phyloP scores from a whole-genome alignment of 2,888 invertebrate species.

The Ectemnius continuus region DNA sequence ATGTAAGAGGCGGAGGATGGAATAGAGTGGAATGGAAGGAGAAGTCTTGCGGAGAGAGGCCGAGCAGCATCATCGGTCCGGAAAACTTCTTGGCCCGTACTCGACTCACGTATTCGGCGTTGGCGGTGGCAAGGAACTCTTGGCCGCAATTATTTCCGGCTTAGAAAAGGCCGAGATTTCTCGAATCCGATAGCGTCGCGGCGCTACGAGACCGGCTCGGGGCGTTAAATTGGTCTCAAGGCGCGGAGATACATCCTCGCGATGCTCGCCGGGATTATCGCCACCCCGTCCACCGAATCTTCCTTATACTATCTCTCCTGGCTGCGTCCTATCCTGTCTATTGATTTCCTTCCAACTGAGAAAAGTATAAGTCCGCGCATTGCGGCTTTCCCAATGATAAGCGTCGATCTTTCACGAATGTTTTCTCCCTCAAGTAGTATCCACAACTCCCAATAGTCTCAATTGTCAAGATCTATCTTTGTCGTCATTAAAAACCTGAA shows the following conservation, averaged over 20 bases:
- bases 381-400: no score
- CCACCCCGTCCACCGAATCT: background rate
- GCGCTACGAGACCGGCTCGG: background rate
- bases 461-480: no score
- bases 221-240: conserved; percentile 5
- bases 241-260: background rate
- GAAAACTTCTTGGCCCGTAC: conserved; percentile 54
- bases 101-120: conserved; percentile 65
- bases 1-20: background rate
- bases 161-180: conserved; percentile 63
- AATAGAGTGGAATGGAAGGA: conserved; percentile 1
- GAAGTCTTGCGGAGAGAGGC: conserved; percentile 7
- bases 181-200: conserved; percentile 52
- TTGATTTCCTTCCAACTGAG: background rate
- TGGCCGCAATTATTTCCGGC: conserved; percentile 70
- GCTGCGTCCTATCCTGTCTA: background rate
- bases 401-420: background rate
- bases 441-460: no score
- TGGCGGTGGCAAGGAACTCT: conserved; percentile 19
- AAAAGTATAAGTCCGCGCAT: background rate
- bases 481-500: no score
- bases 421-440: no score
- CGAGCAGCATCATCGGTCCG: conserved; percentile 24
- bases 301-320: background rate
- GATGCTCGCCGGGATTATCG: conserved; percentile 7